Percentiles rank a stretch among this genome's conserved stretches.
Evolutionary conservation across 2,888 invertebrate genomes (phyloP).

Genomic region (Petrolisthes manimaculis): DNA sequence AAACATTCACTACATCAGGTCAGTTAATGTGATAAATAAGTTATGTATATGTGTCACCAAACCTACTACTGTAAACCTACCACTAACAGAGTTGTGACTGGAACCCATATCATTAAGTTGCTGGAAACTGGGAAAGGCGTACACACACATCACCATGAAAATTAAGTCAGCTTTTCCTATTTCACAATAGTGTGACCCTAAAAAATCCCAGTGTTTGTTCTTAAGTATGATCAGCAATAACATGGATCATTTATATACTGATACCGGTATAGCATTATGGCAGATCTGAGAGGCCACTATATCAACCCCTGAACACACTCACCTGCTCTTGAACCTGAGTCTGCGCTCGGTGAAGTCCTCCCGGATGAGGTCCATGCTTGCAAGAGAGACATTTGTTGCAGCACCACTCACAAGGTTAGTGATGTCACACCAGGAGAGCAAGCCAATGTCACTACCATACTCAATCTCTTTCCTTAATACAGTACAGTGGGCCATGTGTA

Average conservation of each 20-base stretch:
- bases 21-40: neutral
- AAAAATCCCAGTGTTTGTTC: neutral
- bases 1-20: neutral
- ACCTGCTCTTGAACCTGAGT: slow-evolving; percentile 63
- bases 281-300: neutral
- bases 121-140: too few relatives aligned
- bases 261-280: slow-evolving; percentile 6
- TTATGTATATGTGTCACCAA: neutral
- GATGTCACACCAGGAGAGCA: slow-evolving; percentile 11
- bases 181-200: too few relatives aligned
- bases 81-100: too few relatives aligned
- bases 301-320: slow-evolving; percentile 18
- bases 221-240: slow-evolving; percentile 20
- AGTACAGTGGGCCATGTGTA: too few relatives aligned
- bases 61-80: too few relatives aligned
- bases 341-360: slow-evolving; percentile 62
- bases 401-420: slow-evolving; percentile 17
- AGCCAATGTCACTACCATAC: neutral
- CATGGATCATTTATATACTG: slow-evolving; percentile 38
- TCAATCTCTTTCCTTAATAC: too few relatives aligned
- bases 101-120: too few relatives aligned
- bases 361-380: slow-evolving; percentile 64
- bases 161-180: too few relatives aligned
- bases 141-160: too few relatives aligned
- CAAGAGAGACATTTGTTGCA: slow-evolving; percentile 56